Percentiles rank a stretch among this genome's conserved stretches.
Conservation (phyloP, 2,888 invertebrate genomes). For the Thera britannica region DNA sequence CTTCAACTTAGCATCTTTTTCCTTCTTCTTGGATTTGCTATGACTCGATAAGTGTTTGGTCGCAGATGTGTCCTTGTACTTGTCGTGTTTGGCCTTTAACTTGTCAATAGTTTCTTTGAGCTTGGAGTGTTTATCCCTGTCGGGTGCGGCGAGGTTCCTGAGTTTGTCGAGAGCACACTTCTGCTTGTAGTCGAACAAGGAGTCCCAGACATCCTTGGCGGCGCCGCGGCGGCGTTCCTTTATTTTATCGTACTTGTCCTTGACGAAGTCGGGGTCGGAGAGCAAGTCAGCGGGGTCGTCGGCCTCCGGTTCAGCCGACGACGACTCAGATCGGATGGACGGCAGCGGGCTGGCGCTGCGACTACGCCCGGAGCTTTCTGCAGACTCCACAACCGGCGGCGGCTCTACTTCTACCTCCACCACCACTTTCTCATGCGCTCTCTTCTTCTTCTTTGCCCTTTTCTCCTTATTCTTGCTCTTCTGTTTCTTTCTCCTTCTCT, state of each 20-base stretch:
- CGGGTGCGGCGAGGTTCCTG: slow-evolving; percentile 66
- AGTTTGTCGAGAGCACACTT: slow-evolving; percentile 68
- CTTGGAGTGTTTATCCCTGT: slow-evolving; percentile 81
- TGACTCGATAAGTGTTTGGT: slow-evolving; percentile 59
- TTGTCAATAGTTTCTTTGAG: slow-evolving; percentile 86
- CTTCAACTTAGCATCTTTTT: slow-evolving; percentile 54
- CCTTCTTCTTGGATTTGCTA: slow-evolving; percentile 56
- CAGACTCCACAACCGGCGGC: slow-evolving; percentile 54
- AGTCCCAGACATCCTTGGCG: slow-evolving; percentile 77
- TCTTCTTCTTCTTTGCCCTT: slow-evolving; percentile 79
- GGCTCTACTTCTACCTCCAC: slow-evolving; percentile 9
- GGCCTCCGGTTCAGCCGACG: slow-evolving; percentile 36
- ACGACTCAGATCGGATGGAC: slow-evolving; percentile 67
- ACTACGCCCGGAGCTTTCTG: slow-evolving; percentile 74
- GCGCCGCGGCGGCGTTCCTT: slow-evolving; percentile 85
- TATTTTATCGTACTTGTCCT: slow-evolving; percentile 86
- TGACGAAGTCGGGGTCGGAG: slow-evolving; percentile 71
- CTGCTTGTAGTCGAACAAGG: slow-evolving; percentile 75
- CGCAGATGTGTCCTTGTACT: slow-evolving; percentile 71
- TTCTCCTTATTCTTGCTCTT: slow-evolving; percentile 74
- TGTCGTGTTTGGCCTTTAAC: slow-evolving; percentile 86
- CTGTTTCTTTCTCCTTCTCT: slow-evolving; percentile 69
- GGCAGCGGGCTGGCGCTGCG: slow-evolving; percentile 77
- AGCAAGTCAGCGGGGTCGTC: slow-evolving; percentile 55
- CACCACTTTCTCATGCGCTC: slow-evolving; percentile 61